phyloP scores from a whole-genome alignment of 2,113 vertebrate genomes.

The Pyxicephalus adspersus region DNA sequence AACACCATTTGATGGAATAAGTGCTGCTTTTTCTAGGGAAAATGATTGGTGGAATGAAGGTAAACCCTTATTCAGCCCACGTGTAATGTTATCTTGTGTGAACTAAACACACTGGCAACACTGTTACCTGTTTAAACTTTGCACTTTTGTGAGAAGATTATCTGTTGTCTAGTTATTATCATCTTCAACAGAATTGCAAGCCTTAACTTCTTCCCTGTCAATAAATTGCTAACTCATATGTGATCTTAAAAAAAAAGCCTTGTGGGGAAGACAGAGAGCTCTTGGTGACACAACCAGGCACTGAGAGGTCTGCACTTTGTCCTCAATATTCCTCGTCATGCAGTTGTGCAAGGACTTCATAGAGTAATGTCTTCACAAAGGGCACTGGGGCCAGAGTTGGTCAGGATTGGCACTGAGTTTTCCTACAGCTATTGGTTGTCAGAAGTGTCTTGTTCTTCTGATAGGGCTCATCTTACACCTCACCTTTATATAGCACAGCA shows the following conservation, averaged over 20 bases:
- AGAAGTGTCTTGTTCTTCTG: too few species aligned
- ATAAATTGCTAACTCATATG: background rate
- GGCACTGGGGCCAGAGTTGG: background rate
- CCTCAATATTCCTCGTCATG: background rate
- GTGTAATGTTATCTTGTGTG: background rate
- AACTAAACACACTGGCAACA: background rate
- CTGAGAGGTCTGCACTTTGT: slow-evolving; percentile 6
- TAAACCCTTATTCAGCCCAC: background rate
- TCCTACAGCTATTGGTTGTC: background rate
- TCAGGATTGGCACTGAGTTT: background rate
- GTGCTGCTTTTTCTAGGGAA: too few species aligned
- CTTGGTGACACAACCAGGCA: background rate
- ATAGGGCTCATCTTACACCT: background rate
- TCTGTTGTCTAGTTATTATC: background rate
- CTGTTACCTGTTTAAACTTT: background rate
- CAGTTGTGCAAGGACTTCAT: background rate
- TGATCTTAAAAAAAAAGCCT: background rate
- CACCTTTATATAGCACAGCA: slow-evolving; percentile 17
- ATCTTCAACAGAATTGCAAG: background rate
- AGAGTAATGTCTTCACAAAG: slow-evolving; percentile 1
- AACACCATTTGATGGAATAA: too few species aligned
- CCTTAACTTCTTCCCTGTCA: background rate
- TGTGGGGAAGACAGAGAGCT: background rate
- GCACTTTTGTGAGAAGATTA: background rate
- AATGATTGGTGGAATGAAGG: too few species aligned